These are phyloP conservation scores for Botia almorhae DNA, from an alignment of 2,797 vertebrate genomes.

Conservation along the genomic window DNA sequence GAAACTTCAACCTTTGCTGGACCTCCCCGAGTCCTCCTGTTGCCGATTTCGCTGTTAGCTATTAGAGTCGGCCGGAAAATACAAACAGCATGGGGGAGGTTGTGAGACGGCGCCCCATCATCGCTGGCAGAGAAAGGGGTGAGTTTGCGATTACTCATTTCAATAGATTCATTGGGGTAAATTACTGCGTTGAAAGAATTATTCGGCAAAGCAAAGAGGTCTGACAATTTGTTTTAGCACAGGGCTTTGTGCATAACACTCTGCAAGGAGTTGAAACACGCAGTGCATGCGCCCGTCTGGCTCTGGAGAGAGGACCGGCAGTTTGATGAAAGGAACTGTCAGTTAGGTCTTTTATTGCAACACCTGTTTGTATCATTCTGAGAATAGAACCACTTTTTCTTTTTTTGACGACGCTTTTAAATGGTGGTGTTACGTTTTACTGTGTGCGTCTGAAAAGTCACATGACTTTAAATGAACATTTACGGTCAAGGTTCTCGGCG, in stretches of 20 bases:
- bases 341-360: constrained; percentile 44
- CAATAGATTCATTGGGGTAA: constrained; percentile 40
- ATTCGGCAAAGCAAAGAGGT: constrained; percentile 29
- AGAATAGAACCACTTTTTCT: constrained; percentile 19
- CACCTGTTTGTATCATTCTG: constrained; percentile 50
- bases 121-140: constrained; percentile 80
- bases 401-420: constrained; percentile 24
- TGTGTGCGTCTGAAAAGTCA: constrained; percentile 15
- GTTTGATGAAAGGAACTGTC: constrained; percentile 42
- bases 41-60: constrained; percentile 6
- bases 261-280: constrained; percentile 27
- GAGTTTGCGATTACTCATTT: constrained; percentile 60
- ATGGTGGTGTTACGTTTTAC: constrained; percentile 44
- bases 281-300: constrained; percentile 18
- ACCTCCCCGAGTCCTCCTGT: constrained; percentile 34
- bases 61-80: constrained; percentile 14
- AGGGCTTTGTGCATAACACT: background rate
- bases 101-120: constrained; percentile 75
- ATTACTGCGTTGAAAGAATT: constrained; percentile 28
- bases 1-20: constrained; percentile 48
- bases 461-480: constrained; percentile 46
- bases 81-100: constrained; percentile 71
- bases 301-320: constrained; percentile 21
- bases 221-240: constrained; percentile 35
- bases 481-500: constrained; percentile 34